Percentiles rank a stretch among this genome's conserved stretches.
phyloP scores from a whole-genome alignment of 1,140 invertebrate genomes.

The Steinernema khuongi region DNA sequence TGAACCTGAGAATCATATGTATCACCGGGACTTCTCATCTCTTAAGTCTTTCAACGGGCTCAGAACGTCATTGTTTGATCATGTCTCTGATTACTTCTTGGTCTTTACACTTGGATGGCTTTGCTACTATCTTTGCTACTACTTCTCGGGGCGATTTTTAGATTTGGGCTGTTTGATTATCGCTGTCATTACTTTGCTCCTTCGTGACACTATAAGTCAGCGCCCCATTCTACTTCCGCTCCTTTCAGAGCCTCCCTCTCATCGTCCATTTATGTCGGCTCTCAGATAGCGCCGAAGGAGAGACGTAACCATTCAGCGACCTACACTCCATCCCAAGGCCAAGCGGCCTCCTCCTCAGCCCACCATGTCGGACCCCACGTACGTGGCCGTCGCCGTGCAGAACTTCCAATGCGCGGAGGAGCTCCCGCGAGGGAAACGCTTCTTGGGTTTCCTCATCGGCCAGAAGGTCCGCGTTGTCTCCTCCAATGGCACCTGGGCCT shows the following conservation, averaged over 20 bases:
- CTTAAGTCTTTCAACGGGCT: too few relatives aligned
- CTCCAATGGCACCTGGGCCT: not conserved
- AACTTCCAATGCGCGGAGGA: not conserved
- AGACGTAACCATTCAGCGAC: not conserved
- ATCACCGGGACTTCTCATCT: too few relatives aligned
- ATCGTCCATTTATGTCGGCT: not conserved
- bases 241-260: not conserved
- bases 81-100: too few relatives aligned
- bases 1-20: too few relatives aligned
- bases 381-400: not conserved
- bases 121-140: too few relatives aligned
- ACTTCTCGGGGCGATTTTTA: too few relatives aligned
- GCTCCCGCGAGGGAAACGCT: not conserved
- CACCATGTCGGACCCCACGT: not conserved
- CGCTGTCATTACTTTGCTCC: too few relatives aligned
- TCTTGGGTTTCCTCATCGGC: not conserved
- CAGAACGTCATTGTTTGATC: too few relatives aligned
- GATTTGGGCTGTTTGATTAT: too few relatives aligned
- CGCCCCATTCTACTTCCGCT: not conserved
- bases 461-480: constrained; percentile 6
- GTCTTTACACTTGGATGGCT: too few relatives aligned
- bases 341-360: not conserved
- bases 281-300: not conserved
- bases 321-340: too few relatives aligned
- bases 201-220: too few relatives aligned